Base-by-base conservation (phyloP, 2,888 invertebrate genomes). In the Hipparchia semele region DNA sequence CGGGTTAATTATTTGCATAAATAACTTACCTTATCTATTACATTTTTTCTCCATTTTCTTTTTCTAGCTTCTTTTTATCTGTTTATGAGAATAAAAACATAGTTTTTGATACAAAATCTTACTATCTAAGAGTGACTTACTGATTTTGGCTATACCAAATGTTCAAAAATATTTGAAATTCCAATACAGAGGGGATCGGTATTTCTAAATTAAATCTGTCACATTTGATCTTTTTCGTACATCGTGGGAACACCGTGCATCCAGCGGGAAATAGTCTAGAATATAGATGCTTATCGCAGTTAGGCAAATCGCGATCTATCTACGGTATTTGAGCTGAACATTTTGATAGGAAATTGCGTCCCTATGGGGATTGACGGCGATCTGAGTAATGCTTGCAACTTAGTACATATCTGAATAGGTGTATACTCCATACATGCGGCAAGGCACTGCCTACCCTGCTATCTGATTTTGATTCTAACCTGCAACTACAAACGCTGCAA, bases 271-370 rank as follows among this genome's bases (percentile, higher is more conserved):
- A 84, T 83, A 80, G 84, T 83, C 80, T 84, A 82, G 83, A 84
- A 81, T 76, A 77, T 83, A 82, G 87, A 90, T 86, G 82, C 82
- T 86, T 87, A 88, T 89, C 86, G 80, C 78, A 69, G 61, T 69
- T 69, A 61, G 69, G 69, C 69, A 69, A 69, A 69, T 69, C 69
- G 69, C 69, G 53, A 61, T 61, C 60, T 65, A 53, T 13, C 51
- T 53, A 60, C 61, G 69, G 61, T 61, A 69, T 69, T 69, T 69
- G 60, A 69, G 53, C 64, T 81, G 78, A 39, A 68, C 81, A 83
- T 83, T 70, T 74, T 71, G 70, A 74, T 69, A 75, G 71, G 72
- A 70, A 71, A 73, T 68, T 60, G 66, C 64, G 58, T 13, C 10
- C 58, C 59, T n/a, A 13, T 68, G 62, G 54, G 64, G 56, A 46